Evolutionary conservation across 2,113 vertebrate species (phyloP).

Genomic region (Toxotes jaculatrix): DNA sequence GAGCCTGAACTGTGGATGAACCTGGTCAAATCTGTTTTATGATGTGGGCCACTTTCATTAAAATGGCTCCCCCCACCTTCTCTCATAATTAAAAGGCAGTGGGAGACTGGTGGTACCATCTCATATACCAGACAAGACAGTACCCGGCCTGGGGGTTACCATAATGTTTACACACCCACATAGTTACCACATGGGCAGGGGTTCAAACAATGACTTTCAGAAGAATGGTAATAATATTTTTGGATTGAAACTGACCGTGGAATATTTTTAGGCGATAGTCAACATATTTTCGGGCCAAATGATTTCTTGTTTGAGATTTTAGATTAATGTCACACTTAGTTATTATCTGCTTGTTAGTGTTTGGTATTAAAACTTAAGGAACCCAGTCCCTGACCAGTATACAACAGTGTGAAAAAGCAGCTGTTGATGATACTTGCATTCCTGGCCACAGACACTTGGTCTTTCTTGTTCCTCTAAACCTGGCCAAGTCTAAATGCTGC

Average conservation of each 20-base stretch:
- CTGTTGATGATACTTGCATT: neutral
- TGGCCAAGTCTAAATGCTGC: neutral
- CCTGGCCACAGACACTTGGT: neutral
- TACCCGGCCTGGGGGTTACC: slow-evolving; percentile 73
- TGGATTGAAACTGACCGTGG: neutral
- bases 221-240: slow-evolving; percentile 19
- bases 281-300: neutral
- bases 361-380: neutral
- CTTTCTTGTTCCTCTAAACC: neutral
- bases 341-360: neutral
- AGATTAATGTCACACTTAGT: neutral
- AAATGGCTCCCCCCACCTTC: slow-evolving; percentile 63
- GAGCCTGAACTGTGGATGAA: slow-evolving; percentile 78
- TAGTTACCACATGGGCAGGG: slow-evolving; percentile 46
- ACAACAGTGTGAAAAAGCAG: neutral
- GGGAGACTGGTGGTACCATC: slow-evolving; percentile 77
- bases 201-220: slow-evolving; percentile 38
- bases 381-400: neutral
- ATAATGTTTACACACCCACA: slow-evolving; percentile 76
- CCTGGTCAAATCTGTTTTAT: slow-evolving; percentile 76
- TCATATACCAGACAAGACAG: slow-evolving; percentile 74
- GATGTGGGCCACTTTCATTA: slow-evolving; percentile 79
- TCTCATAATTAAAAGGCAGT: slow-evolving; percentile 76
- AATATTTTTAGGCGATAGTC: neutral
- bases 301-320: neutral